Base-by-base conservation (phyloP, 1,140 invertebrate genomes). In the Brachionus sp. region DNA sequence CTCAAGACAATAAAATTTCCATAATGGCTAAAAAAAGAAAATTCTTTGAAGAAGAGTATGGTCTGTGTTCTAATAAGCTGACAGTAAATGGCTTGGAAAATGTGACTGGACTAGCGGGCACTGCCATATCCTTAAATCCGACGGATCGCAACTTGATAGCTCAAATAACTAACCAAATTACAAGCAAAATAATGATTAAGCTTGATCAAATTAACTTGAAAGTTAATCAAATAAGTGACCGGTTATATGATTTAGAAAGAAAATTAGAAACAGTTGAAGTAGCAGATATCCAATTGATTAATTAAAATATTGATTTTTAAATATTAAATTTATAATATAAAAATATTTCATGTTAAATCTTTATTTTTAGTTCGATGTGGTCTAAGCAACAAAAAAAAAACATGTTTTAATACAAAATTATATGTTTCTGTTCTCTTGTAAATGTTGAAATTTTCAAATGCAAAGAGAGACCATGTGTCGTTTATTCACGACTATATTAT, bases 211-310 rank as follows among this genome's bases (percentile, higher is more conserved):
- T 75, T 12, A 75, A 75, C 25, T n/a, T 75, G 6, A 75, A 75
- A 46, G 70, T 75, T 3, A 75, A 75, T 75, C 70, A 75, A 46
- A 75, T 75, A 46, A 75, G 70, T 75, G 70, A 75, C 25, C 70
- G 70, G 39, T 75, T 75, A 39, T 75, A 75, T 46, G 70, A 75
- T 46, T 75, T 75, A 19, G 70, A 75, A 75, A 75, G 70, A 25
- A 75, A 75, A 29, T 46, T 75, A 75, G 70, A 75, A 75, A 75
- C 70, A 75, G 70, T 75, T 3, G 70, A 75, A 75, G 70, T 75
- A 7, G 70, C 70, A 0, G 70, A 75, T 33, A 75, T 75, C 6
- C 70, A 75, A 46, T 75, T 75, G 25, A 75, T 75, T 19, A 75
- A 75, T 46, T 75, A 16, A 75, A 12, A 25, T 46, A 3, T 46